A percentile compares a stretch with the other conserved stretches of the same genome.
phyloP scores from a whole-genome alignment of 2,797 vertebrate genomes.

The Glossophaga mutica region DNA sequence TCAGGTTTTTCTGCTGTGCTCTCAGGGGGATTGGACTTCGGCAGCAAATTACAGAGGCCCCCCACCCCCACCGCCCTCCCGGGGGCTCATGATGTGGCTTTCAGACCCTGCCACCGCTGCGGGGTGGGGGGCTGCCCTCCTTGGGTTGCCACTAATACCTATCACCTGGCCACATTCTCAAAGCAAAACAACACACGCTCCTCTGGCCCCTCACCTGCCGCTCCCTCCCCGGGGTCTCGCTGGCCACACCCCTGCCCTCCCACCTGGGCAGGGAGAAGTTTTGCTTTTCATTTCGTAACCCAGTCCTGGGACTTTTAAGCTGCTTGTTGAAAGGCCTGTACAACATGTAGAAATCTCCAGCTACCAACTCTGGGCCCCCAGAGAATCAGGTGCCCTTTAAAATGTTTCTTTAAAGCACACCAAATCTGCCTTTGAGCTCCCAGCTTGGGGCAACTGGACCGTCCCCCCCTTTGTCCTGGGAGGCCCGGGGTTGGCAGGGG shows the following conservation, averaged over 20 bases:
- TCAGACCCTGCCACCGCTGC: background rate
- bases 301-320: background rate
- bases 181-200: background rate
- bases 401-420: background rate
- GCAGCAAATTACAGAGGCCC: background rate
- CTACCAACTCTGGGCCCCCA: background rate
- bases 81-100: too few relatives aligned
- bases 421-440: background rate
- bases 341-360: background rate
- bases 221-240: background rate
- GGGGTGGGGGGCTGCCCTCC: background rate
- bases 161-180: background rate
- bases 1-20: too few relatives aligned
- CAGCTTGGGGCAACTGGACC: background rate
- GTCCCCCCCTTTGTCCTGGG: background rate
- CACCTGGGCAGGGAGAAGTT: background rate
- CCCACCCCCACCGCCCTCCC: background rate
- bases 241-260: background rate
- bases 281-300: background rate
- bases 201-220: accelerated
- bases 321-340: background rate
- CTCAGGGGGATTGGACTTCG: background rate
- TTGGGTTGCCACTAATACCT: accelerated
- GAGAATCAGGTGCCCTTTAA: background rate
- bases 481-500: background rate